phyloP scores from a whole-genome alignment of 2,797 vertebrate genomes.

The Lepilemur septentrionalis region DNA sequence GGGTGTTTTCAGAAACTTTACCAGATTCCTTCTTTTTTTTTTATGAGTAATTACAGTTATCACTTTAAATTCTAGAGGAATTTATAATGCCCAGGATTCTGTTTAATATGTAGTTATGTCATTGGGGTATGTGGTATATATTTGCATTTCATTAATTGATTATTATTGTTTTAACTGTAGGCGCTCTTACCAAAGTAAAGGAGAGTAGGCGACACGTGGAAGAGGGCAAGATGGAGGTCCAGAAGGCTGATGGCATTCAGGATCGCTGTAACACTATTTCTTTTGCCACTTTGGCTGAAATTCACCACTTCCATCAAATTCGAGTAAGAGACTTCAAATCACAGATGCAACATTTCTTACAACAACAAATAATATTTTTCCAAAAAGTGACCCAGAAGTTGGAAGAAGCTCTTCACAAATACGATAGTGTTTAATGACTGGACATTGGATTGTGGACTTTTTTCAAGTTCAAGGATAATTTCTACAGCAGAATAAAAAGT shows the following conservation, averaged over 20 bases:
- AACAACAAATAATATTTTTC: conserved; percentile 97
- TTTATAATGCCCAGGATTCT: neutral
- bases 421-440: conserved; percentile 91
- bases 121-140: neutral
- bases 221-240: conserved; percentile 96
- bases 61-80: neutral
- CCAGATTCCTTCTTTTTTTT: neutral
- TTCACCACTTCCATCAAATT: conserved; percentile 98
- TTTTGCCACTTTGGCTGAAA: conserved; percentile 96
- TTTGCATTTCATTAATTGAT: neutral
- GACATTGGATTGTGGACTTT: conserved; percentile 54
- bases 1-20: neutral
- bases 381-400: conserved; percentile 97
- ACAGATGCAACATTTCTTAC: conserved; percentile 98
- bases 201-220: conserved; percentile 98
- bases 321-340: conserved; percentile 96
- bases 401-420: conserved; percentile 96
- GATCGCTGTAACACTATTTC: conserved; percentile 99
- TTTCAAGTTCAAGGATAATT: conserved; percentile 54
- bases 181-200: conserved; percentile 98
- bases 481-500: conserved; percentile 59
- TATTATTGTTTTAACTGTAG: conserved; percentile 83
- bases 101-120: neutral
- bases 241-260: conserved; percentile 93
- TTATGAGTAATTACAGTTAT: neutral